These are phyloP conservation scores for Melanostigma gelatinosum DNA, from an alignment of 2,113 vertebrate genomes.

Conservation along the genomic window DNA sequence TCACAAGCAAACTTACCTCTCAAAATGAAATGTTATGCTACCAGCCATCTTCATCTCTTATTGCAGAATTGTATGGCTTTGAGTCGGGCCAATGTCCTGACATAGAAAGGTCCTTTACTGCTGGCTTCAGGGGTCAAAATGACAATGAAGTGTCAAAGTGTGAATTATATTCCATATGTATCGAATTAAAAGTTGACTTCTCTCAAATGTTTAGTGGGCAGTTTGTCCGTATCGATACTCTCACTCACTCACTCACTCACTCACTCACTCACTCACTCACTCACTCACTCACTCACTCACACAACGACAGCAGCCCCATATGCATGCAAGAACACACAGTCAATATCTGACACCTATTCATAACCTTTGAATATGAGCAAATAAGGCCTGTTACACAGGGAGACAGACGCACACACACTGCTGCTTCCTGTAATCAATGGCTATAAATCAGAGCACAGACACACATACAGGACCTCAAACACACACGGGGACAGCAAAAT, in stretches of 20 bases:
- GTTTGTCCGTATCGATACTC: conserved; percentile 22
- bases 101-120: conserved; percentile 48
- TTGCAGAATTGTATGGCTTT: conserved; percentile 18
- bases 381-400: conserved; percentile 18
- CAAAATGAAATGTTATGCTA: conserved; percentile 29
- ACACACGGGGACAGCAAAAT: conserved; percentile 8
- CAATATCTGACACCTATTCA: conserved; percentile 53
- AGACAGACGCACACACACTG: neutral
- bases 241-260: too few species aligned
- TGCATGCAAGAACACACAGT: conserved; percentile 23
- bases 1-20: conserved; percentile 40
- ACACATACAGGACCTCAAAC: neutral
- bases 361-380: conserved; percentile 58
- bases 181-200: conserved; percentile 49
- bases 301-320: neutral
- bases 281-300: conserved; percentile 13
- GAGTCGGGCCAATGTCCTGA: conserved; percentile 29
- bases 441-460: conserved; percentile 20
- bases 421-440: conserved; percentile 36
- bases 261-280: too few species aligned
- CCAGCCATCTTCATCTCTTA: conserved; percentile 23
- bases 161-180: conserved; percentile 57
- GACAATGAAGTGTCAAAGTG: conserved; percentile 52
- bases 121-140: conserved; percentile 33
- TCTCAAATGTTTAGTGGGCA: conserved; percentile 35